Percentiles rank a stretch among this genome's conserved stretches.
These are phyloP conservation scores for Leucozona laternaria DNA, from an alignment of 2,888 invertebrate genomes.

Conservation along the genomic window DNA sequence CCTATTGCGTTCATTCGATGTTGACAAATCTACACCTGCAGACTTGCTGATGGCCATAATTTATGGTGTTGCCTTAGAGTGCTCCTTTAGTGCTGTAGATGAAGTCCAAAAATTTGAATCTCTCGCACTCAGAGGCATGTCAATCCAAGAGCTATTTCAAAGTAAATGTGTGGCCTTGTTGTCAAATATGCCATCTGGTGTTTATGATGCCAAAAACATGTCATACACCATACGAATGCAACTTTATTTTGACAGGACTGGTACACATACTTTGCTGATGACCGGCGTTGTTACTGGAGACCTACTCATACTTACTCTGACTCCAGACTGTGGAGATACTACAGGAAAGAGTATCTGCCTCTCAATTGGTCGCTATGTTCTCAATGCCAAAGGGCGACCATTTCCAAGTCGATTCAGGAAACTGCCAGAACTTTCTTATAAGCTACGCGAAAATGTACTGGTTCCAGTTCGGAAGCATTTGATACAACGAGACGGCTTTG, in stretches of 20 bases:
- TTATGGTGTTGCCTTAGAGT: conserved; percentile 81
- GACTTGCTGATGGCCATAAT: conserved; percentile 80
- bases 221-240: conserved; percentile 47
- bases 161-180: conserved; percentile 54
- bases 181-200: conserved; percentile 57
- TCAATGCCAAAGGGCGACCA: conserved; percentile 78
- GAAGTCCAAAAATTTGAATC: conserved; percentile 63
- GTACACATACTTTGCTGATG: conserved; percentile 72
- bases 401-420: conserved; percentile 79
- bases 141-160: conserved; percentile 26
- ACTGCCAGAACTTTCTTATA: conserved; percentile 84
- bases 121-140: neutral
- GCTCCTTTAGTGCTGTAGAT: conserved; percentile 78
- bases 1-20: conserved; percentile 72
- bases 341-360: conserved; percentile 80
- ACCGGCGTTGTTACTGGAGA: conserved; percentile 80
- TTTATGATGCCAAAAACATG: conserved; percentile 52
- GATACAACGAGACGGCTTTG: conserved; percentile 80
- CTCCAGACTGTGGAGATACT: conserved; percentile 76
- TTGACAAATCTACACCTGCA: conserved; percentile 68
- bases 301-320: conserved; percentile 79
- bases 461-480: conserved; percentile 86
- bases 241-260: conserved; percentile 42
- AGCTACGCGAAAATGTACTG: conserved; percentile 85
- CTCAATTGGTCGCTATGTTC: conserved; percentile 81